Conservation (phyloP, 2,113 vertebrate genomes). For the Trichechus manatus region DNA sequence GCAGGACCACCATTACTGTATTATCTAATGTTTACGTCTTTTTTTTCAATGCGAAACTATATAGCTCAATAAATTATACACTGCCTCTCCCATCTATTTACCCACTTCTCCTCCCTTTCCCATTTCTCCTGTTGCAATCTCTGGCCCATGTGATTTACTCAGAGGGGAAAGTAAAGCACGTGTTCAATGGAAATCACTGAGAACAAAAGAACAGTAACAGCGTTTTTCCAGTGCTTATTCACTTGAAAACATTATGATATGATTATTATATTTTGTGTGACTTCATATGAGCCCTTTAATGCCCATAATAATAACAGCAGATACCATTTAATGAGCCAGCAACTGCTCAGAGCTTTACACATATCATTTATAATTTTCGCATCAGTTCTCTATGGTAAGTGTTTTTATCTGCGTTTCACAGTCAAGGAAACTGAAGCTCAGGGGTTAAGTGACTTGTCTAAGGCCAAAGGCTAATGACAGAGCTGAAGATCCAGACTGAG, state of each 20-base stretch:
- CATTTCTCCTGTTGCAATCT: not conserved
- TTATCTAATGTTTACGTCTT: not conserved
- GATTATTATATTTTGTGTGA: not conserved
- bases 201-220: constrained; percentile 24
- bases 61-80: not conserved
- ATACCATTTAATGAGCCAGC: not conserved
- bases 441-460: constrained; percentile 13
- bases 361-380: not conserved
- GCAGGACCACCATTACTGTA: not conserved
- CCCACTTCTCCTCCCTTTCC: not conserved
- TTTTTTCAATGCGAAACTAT: not conserved
- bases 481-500: constrained; percentile 1
- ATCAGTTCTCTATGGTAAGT: not conserved
- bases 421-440: not conserved
- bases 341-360: not conserved
- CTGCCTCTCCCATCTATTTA: not conserved
- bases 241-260: not conserved
- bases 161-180: not conserved
- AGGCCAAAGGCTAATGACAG: constrained; percentile 4
- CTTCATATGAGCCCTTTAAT: not conserved
- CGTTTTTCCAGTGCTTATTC: not conserved
- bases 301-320: not conserved
- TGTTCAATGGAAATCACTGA: not conserved
- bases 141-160: not conserved
- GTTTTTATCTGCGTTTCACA: not conserved